phyloP scores from a whole-genome alignment of 2,888 invertebrate genomes.

The Microplitis manilae region DNA sequence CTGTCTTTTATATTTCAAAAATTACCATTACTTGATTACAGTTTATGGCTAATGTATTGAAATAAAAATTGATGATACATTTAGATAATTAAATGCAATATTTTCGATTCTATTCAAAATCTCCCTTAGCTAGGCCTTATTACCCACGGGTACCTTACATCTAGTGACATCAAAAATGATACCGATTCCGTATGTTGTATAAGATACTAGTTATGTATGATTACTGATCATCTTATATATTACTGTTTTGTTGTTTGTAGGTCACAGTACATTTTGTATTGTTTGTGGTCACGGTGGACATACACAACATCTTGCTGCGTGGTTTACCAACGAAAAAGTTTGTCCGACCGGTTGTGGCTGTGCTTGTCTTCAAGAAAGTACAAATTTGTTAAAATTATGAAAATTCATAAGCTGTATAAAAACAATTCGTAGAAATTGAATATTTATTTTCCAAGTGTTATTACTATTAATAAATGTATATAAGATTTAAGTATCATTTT shows the following conservation, averaged over 20 bases:
- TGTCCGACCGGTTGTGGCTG: conserved; percentile 97
- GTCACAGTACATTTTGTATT: conserved; percentile 87
- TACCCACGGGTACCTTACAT: no score
- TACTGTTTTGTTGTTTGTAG: conserved; percentile 49
- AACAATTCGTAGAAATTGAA: conserved; percentile 24
- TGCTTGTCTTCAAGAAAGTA: conserved; percentile 83
- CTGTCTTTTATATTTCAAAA: no score
- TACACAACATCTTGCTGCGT: conserved; percentile 85
- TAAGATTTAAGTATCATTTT: not conserved
- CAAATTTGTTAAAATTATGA: conserved; percentile 72
- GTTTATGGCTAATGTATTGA: no score
- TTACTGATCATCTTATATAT: not conserved
- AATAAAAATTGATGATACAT: no score
- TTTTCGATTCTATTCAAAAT: no score
- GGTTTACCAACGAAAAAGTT: conserved; percentile 83
- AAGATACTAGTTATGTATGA: no score
- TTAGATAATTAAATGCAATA: no score
- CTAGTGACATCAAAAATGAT: no score
- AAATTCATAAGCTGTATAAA: conserved; percentile 40
- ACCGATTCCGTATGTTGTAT: no score
- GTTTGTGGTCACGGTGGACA: conserved; percentile 96
- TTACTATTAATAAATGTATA: not conserved
- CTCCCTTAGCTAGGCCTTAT: no score
- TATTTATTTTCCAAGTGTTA: conserved; percentile 10
- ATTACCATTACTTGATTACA: no score